phyloP scores from a whole-genome alignment of 2,113 vertebrate species.

The Vulpes lagopus region DNA sequence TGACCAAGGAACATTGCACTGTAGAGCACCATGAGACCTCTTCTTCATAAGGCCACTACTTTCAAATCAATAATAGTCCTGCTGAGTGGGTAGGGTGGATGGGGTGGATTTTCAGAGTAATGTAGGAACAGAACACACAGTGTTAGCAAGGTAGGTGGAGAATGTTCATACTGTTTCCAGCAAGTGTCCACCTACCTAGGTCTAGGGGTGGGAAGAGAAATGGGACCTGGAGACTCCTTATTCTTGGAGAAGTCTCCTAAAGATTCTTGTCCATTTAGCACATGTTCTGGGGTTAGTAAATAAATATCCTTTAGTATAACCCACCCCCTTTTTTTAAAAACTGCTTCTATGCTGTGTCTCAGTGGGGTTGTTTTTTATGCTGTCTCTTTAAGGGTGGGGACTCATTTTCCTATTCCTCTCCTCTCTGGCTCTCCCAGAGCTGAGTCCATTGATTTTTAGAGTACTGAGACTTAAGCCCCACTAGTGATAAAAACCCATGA shows the following conservation, averaged over 20 bases:
- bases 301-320: neutral
- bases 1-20: no score
- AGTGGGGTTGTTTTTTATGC: neutral
- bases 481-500: neutral
- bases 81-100: neutral
- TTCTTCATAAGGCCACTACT: no score
- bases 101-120: neutral
- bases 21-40: no score
- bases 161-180: neutral
- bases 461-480: neutral
- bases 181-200: neutral
- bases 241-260: neutral
- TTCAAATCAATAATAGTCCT: no score
- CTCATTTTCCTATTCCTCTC: neutral
- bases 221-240: neutral
- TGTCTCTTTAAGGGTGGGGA: neutral
- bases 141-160: neutral
- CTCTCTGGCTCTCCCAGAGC: neutral
- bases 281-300: neutral
- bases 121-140: neutral
- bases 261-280: neutral
- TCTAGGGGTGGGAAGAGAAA: neutral
- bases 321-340: neutral
- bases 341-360: neutral
- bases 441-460: neutral